Evolutionary conservation across 1,140 invertebrate species (phyloP), one percentile per base, ranked within the genome.

Genomic region (Aporrectodea caliginosa): DNA sequence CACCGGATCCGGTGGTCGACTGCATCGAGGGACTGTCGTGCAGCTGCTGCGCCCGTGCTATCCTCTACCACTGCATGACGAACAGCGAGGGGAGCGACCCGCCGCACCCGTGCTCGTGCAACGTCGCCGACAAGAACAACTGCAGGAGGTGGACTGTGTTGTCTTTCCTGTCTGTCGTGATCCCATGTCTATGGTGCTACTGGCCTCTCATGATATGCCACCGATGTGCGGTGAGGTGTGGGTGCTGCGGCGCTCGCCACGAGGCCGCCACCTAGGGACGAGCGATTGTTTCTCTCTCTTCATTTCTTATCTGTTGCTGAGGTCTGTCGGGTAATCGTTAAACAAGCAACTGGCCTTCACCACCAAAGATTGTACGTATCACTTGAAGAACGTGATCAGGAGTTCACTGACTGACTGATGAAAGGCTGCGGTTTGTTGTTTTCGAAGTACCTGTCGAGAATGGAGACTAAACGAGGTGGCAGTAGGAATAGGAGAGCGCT

Each of bases 181-280:
- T 97, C 84, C 96, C 95, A 78, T 97, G 96, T 89, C 91, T 98
- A 79, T 97, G 95, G 91, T 94, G 94, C 88, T 97, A 97, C 90
- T 92, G 93, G 84, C 95, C 94, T 68, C 90, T 96, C 31, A 92
- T 92, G 81, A 92, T 93, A 80, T 93, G 93, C 84, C 95, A 97
- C 89, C 91, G 91, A 89, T 93, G 93, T 83, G 93, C 94, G 70
- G 90, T 93, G 77, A 89, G 90, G 1, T 94, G 93, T 84, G 92
- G 92, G 30, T 86, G 94, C 33, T 94, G 94, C 82, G 94, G 94
- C n/a, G 94, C 93, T 0, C 90, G 91, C 80, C 95, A 96, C 88
- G 92, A 92, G 84, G 92, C 43, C 6, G 43, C 43, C 43, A 58
- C 43, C 43, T 58, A 22, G 43, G 6, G 43, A 58, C 43, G 43